Evolutionary conservation across 2,888 invertebrate species (phyloP).

Genomic region (Mimumesa dahlbomi): DNA sequence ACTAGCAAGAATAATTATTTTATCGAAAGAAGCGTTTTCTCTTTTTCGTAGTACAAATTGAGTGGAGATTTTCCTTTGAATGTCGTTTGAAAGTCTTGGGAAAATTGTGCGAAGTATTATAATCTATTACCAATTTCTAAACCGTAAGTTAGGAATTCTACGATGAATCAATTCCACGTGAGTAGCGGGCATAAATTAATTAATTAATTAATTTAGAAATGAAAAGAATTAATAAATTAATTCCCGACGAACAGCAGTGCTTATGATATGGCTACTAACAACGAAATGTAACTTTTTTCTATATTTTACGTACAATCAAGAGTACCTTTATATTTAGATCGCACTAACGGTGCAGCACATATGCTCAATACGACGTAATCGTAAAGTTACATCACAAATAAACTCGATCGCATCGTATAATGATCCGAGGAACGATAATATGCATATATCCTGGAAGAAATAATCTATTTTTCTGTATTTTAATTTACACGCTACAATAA

Average conservation of each 20-base stretch:
- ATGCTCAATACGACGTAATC: constrained; percentile 28
- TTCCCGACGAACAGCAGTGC: neutral
- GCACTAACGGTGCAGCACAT: constrained; percentile 15
- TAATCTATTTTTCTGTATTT: constrained; percentile 31
- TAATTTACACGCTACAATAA: constrained; percentile 14
- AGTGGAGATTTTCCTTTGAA: neutral
- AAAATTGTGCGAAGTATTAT: constrained; percentile 36
- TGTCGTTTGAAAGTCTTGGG: constrained; percentile 6
- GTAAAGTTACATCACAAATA: constrained; percentile 11
- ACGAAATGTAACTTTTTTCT: constrained; percentile 1
- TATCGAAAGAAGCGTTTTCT: constrained; percentile 7
- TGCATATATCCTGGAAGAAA: neutral
- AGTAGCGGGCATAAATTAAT: constrained; percentile 6
- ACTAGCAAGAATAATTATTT: constrained; percentile 7
- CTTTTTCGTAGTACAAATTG: constrained; percentile 40
- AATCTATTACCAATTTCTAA: constrained; percentile 38
- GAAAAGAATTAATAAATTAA: too few species aligned
- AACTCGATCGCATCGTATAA: constrained; percentile 5
- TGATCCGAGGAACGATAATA: constrained; percentile 11
- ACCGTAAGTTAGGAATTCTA: constrained; percentile 21
- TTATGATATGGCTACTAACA: constrained; percentile 1
- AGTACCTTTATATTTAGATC: constrained; percentile 7
- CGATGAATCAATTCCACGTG: constrained; percentile 11
- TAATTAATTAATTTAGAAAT: too few species aligned
- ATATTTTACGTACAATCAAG: constrained; percentile 10